These are phyloP conservation scores for Fistularia commersonii DNA, from an alignment of 2,797 vertebrate species.

Conservation along the genomic window DNA sequence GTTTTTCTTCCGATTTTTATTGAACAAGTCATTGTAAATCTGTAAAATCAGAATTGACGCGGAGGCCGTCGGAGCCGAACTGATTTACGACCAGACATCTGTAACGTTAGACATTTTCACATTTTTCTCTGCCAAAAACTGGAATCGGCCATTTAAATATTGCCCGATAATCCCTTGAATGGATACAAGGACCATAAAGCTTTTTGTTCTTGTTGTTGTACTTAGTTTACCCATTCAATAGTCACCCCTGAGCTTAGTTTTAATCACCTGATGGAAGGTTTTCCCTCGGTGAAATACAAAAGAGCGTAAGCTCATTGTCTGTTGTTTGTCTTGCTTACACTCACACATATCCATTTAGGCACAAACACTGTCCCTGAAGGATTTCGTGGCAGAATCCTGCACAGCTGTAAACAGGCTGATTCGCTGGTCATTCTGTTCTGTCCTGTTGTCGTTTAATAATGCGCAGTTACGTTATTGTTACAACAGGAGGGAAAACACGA, in stretches of 20 bases:
- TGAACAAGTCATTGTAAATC: too few species aligned
- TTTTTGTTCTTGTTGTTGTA: conserved; percentile 23
- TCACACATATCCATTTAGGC: conserved; percentile 6
- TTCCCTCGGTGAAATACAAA: conserved; percentile 24
- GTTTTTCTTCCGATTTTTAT: too few species aligned
- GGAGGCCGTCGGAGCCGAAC: conserved; percentile 40
- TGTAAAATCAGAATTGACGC: conserved; percentile 38
- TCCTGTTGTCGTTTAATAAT: conserved; percentile 66
- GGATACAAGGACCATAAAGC: conserved; percentile 9
- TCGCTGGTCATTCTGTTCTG: conserved; percentile 60
- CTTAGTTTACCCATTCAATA: conserved; percentile 12
- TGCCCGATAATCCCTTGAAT: conserved; percentile 31
- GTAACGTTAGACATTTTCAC: conserved; percentile 4
- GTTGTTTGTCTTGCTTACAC: background rate
- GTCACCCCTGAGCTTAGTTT: conserved; percentile 4
- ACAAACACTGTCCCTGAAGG: conserved; percentile 19
- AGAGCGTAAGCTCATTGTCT: conserved; percentile 4
- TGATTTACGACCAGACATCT: conserved; percentile 51
- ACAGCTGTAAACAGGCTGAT: conserved; percentile 64
- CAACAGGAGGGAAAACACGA: conserved; percentile 60
- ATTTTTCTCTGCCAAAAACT: conserved; percentile 33
- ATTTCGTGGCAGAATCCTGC: conserved; percentile 33
- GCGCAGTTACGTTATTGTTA: conserved; percentile 67
- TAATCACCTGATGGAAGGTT: conserved; percentile 6
- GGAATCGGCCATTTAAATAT: conserved; percentile 31